Percentiles rank a stretch among this genome's conserved stretches.
Conservation (phyloP, 2,113 vertebrate species). For the Anser brachyrhynchus region DNA sequence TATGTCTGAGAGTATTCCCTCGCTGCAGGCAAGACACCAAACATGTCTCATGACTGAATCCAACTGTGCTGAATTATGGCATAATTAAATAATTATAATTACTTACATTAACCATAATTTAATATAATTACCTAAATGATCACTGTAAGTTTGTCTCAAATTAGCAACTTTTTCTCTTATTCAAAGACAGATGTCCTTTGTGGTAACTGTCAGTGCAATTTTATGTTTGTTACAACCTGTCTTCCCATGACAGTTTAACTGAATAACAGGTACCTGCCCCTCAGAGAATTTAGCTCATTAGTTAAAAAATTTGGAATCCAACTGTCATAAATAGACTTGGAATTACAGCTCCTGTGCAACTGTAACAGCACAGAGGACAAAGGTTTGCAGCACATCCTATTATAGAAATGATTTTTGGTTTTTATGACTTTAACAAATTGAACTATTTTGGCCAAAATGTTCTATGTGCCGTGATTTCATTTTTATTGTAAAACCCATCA, state of each 20-base stretch:
- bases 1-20: neutral
- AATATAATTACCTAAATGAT: slow-evolving; percentile 62
- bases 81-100: slow-evolving; percentile 70
- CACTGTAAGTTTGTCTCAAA: slow-evolving; percentile 39
- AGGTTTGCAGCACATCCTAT: neutral
- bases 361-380: neutral
- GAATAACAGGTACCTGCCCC: neutral
- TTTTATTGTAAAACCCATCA: neutral
- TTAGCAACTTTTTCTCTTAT: slow-evolving; percentile 50
- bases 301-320: neutral
- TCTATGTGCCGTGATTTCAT: neutral
- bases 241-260: neutral
- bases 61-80: slow-evolving; percentile 50
- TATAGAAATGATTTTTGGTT: neutral
- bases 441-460: neutral
- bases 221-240: neutral
- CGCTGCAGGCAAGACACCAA: neutral
- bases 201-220: neutral
- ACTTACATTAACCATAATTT: slow-evolving; percentile 72
- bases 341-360: neutral
- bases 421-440: neutral
- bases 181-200: slow-evolving; percentile 38
- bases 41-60: slow-evolving; percentile 23
- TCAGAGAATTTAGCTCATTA: neutral
- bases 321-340: neutral